Evolutionary conservation across 2,113 vertebrate genomes (phyloP).

Genomic region (Brienomyrus brachyistius): DNA sequence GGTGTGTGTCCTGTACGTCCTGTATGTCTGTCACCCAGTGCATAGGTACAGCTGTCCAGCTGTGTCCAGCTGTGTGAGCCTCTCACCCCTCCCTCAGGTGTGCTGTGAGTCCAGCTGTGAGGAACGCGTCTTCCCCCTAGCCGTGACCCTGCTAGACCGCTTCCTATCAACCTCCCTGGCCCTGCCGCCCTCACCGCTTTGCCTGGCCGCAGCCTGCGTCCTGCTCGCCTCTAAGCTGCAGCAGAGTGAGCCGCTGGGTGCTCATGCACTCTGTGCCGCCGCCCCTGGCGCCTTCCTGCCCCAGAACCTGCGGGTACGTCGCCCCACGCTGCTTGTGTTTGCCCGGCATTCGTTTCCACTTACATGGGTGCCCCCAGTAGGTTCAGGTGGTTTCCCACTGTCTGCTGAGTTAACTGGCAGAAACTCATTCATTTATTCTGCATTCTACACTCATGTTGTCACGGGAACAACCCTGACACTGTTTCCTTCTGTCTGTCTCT

Average conservation of each 20-base stretch:
- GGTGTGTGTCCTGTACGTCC: neutral
- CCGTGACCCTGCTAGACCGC: slow-evolving; percentile 64
- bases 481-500: neutral
- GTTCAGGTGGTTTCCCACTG: neutral
- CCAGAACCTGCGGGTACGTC: slow-evolving; percentile 56
- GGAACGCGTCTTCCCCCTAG: slow-evolving; percentile 62
- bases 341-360: neutral
- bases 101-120: slow-evolving; percentile 62
- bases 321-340: neutral
- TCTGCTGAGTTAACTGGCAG: neutral
- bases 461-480: neutral
- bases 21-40: neutral
- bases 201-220: slow-evolving; percentile 60
- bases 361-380: neutral
- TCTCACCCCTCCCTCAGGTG: slow-evolving; percentile 45
- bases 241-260: slow-evolving; percentile 52
- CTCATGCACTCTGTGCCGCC: slow-evolving; percentile 56
- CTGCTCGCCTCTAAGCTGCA: slow-evolving; percentile 67
- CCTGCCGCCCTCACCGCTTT: slow-evolving; percentile 46
- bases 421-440: neutral
- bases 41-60: neutral
- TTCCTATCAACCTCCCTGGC: slow-evolving; percentile 55
- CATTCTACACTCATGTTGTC: neutral
- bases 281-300: slow-evolving; percentile 56
- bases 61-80: neutral